Base-by-base conservation (phyloP, 1,140 invertebrate genomes). In the Drosophila leontia region DNA sequence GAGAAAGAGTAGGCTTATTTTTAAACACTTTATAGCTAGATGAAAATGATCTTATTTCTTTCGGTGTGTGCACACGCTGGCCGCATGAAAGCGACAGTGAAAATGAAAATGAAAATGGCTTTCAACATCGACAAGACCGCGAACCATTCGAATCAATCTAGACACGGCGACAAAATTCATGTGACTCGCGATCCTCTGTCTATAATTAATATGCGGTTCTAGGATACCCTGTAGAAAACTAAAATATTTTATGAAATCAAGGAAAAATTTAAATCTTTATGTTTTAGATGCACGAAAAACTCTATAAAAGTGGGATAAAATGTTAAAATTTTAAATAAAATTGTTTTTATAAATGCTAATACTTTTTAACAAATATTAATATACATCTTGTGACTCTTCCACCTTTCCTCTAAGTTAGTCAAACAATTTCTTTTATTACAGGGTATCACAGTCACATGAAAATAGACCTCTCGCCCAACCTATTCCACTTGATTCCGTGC, bases 81-180 rank as follows among this genome's bases (percentile, higher is more conserved):
- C 51, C 61, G 17, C 51, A 51, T 77, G 62, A 68, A 70, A 70
- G 39, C 48, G 45, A 77, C 34, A 60, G 53, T 70, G 37, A 51
- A 78, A 71, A 51, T 77, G 44, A 71, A 69, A 63, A 62, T 51
- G 62, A 77, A 77, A 60, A 62, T 71, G 59, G 47, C 34, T 82
- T 70, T 87, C 70, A 48, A 61, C 76, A 80, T 65, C 78, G 78
- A 41, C 77, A 65, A 59, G 74, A 65, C 44, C 70, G 60, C 65
- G 59, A 75, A 67, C 65, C 76, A 75, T 82, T 86, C 75, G 85
- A 86, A 86, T 83, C 84, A 88, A 88, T 87, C 83, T 88, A 77
- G 67, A 88, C 51, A 88, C 84, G 68, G 69, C 61, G 84, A 87
- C 84, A 88, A 80, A 83, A 87, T 87, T 88, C 84, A 88, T 88